phyloP scores from a whole-genome alignment of 2,888 invertebrate species.

The Girardia tigrina region DNA sequence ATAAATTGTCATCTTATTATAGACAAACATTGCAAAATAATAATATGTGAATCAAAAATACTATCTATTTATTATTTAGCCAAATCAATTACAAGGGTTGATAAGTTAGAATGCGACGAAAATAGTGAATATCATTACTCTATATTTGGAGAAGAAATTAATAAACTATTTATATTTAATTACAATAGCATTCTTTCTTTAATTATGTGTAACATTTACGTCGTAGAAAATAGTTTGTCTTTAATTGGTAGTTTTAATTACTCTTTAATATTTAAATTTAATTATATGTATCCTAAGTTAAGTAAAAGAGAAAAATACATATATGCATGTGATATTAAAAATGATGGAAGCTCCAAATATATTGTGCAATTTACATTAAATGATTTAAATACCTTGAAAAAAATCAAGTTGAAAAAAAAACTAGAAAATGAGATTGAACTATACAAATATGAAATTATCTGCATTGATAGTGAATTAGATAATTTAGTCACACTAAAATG shows the following conservation, averaged over 20 bases:
- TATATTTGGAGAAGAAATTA: neutral
- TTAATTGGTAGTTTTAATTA: neutral
- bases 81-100: neutral
- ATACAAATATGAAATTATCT: neutral
- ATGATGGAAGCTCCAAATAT: neutral
- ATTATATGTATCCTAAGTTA: neutral
- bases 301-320: neutral
- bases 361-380: neutral
- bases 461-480: neutral
- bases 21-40: neutral
- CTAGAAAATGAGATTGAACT: neutral
- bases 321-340: neutral
- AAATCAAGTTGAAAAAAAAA: neutral
- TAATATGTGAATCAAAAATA: neutral
- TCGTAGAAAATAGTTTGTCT: neutral
- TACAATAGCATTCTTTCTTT: neutral
- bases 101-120: neutral
- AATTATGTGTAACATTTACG: neutral
- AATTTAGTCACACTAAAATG: neutral
- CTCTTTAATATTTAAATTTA: neutral
- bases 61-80: neutral
- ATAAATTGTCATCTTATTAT: neutral
- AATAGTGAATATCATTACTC: neutral
- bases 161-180: neutral
- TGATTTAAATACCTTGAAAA: neutral